Evolutionary conservation across 2,113 vertebrate genomes (phyloP).

Genomic region (Harpagus bidentatus): DNA sequence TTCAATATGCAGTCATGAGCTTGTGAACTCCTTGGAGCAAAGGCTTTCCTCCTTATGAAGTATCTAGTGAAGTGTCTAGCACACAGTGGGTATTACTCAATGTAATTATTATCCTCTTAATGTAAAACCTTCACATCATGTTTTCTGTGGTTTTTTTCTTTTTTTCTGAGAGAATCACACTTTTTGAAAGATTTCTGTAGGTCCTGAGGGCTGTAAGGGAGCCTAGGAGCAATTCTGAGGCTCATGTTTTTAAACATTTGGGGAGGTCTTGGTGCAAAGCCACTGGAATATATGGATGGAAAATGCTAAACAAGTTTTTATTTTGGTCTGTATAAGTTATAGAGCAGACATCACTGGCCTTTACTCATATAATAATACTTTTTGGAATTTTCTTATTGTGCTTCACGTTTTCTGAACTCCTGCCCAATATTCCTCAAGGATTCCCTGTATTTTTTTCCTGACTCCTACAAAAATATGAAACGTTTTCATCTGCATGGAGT

Average conservation of each 20-base stretch:
- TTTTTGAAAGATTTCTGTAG: not conserved
- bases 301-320: not conserved
- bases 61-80: not conserved
- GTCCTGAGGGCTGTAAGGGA: not conserved
- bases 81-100: not conserved
- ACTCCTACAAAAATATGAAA: not conserved
- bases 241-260: not conserved
- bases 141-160: not conserved
- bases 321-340: not conserved
- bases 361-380: not conserved
- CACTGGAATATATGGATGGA: not conserved
- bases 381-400: not conserved
- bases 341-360: not conserved
- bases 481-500: not conserved
- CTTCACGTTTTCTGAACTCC: not conserved
- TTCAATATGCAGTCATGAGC: not conserved
- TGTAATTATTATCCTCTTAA: not conserved
- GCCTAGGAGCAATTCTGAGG: not conserved
- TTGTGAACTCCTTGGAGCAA: conserved; percentile 1
- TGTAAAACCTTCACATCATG: not conserved
- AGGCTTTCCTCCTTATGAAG: not conserved
- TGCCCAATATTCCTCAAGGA: not conserved
- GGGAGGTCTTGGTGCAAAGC: not conserved
- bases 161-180: not conserved
- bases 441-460: not conserved